Evolutionary conservation across 64 coral and sea anemone species (phyloP).

Genomic region (Acropora tenuis): DNA sequence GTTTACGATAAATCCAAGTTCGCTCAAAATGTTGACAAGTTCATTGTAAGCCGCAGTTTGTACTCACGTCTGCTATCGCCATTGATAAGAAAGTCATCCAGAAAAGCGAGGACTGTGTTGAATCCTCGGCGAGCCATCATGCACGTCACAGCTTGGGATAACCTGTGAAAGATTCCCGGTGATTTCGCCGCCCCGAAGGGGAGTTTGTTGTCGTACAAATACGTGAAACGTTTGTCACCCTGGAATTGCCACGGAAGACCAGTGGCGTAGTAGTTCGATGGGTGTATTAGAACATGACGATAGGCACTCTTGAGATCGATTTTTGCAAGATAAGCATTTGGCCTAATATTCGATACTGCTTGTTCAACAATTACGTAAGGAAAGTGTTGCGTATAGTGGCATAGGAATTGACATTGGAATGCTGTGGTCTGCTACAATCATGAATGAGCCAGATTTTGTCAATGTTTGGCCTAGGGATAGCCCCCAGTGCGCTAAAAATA

Average conservation of each 20-base stretch:
- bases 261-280: constrained; percentile 20
- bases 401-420: constrained; percentile 13
- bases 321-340: constrained; percentile 40
- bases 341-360: constrained; percentile 1
- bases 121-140: constrained; percentile 27
- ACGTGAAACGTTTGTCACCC: neutral
- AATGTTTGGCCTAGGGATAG: constrained; percentile 25
- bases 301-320: constrained; percentile 68
- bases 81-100: constrained; percentile 69
- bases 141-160: constrained; percentile 26
- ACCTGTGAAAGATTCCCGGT: constrained; percentile 10
- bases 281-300: constrained; percentile 43
- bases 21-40: constrained; percentile 40
- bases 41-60: constrained; percentile 30
- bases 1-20: constrained; percentile 34
- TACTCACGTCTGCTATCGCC: constrained; percentile 38
- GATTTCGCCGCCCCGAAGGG: neutral
- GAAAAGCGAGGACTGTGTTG: constrained; percentile 34
- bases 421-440: constrained; percentile 35
- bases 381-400: constrained; percentile 8
- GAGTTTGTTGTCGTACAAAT: constrained; percentile 44
- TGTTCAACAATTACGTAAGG: constrained; percentile 23
- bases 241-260: constrained; percentile 37
- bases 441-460: constrained; percentile 37
- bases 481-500: constrained; percentile 34